phyloP scores from a whole-genome alignment of 1,140 invertebrate genomes.

The Calephelis virginiensis region DNA sequence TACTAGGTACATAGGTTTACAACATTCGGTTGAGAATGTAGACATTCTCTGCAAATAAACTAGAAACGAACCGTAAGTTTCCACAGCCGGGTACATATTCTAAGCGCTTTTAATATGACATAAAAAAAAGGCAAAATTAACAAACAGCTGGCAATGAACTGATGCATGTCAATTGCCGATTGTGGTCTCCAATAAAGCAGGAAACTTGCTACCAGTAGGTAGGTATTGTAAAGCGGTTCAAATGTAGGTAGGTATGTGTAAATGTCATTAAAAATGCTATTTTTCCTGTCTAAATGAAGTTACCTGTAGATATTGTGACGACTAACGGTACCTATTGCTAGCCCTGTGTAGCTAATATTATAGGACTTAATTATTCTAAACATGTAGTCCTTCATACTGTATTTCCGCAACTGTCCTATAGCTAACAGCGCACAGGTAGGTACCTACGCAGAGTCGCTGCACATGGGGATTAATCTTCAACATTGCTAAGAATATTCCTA shows the following conservation, averaged over 20 bases:
- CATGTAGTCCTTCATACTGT: background rate
- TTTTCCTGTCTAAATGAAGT: no score
- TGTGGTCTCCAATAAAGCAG: background rate
- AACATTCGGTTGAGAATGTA: no score
- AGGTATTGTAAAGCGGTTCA: background rate
- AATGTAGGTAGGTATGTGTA: no score
- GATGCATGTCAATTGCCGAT: background rate
- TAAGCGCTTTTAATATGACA: no score
- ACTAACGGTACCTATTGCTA: background rate
- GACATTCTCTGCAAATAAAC: no score
- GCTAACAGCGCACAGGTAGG: background rate
- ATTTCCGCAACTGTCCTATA: constrained; percentile 8
- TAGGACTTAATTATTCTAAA: constrained; percentile 10
- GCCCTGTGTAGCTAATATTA: background rate
- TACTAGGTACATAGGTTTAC: no score
- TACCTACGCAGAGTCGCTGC: background rate
- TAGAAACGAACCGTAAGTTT: no score
- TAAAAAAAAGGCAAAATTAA: background rate
- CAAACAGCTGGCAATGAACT: background rate
- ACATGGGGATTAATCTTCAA: background rate
- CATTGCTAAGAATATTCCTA: background rate
- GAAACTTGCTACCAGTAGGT: background rate
- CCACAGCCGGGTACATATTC: no score
- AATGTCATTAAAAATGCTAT: no score
- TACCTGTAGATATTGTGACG: background rate